Percentiles rank a stretch among this genome's conserved stretches.
Conservation (phyloP, 1,140 invertebrate species). For the Formica exsecta region DNA sequence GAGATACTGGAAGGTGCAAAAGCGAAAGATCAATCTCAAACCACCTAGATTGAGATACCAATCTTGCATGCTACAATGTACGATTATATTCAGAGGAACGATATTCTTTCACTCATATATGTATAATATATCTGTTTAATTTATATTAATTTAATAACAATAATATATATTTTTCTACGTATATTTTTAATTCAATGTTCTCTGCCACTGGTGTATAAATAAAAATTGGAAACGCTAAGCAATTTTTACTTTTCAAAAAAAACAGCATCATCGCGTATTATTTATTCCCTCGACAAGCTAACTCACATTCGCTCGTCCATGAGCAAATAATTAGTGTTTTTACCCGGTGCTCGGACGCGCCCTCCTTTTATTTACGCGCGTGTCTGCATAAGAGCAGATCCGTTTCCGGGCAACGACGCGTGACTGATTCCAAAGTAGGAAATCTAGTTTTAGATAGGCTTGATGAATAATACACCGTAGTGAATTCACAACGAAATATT, state of each 20-base stretch:
- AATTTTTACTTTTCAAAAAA: neutral
- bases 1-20: conserved; percentile 89
- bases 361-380: conserved; percentile 72
- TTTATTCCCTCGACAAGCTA: neutral
- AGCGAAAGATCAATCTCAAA: conserved; percentile 34
- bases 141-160: neutral
- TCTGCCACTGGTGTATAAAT: neutral
- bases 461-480: conserved; percentile 10
- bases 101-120: neutral
- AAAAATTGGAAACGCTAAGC: neutral
- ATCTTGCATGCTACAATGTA: neutral
- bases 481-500: conserved; percentile 33
- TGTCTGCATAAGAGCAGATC: conserved; percentile 71
- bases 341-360: conserved; percentile 66
- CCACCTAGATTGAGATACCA: neutral
- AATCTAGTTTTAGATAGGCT: conserved; percentile 71
- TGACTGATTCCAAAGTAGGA: conserved; percentile 73
- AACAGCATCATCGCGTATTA: neutral
- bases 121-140: neutral
- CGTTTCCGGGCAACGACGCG: conserved; percentile 78
- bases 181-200: neutral
- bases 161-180: neutral
- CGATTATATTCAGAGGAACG: neutral
- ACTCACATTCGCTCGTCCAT: conserved; percentile 35
- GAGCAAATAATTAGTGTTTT: conserved; percentile 74